A percentile compares a stretch with the other conserved stretches of the same genome.
Conservation (phyloP, 2,797 vertebrate genomes). For the Avahi laniger region DNA sequence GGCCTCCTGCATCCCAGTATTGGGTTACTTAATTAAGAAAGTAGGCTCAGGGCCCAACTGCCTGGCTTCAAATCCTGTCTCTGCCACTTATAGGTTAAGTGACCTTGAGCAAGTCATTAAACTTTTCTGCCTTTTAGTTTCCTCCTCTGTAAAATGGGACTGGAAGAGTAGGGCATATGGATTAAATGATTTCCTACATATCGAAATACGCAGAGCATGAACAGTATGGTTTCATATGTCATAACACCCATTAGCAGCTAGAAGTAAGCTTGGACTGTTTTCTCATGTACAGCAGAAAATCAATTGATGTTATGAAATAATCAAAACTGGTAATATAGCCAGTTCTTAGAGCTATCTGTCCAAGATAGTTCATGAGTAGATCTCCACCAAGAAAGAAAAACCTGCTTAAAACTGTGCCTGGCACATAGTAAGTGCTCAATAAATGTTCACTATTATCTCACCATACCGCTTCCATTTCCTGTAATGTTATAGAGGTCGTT, state of each 20-base stretch:
- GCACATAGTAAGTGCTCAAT: neutral
- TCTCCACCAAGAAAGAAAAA: slow-evolving; percentile 9
- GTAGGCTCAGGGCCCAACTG: neutral
- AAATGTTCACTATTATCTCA: neutral
- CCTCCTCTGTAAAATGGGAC: neutral
- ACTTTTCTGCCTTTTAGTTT: slow-evolving; percentile 4
- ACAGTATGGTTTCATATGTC: neutral
- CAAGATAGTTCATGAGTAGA: slow-evolving; percentile 13
- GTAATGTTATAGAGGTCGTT: neutral
- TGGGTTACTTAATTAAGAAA: slow-evolving; percentile 30
- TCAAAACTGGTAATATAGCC: neutral
- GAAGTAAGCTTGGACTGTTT: slow-evolving; percentile 23
- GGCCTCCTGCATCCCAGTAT: neutral
- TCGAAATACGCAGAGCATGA: neutral
- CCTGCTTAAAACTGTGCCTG: neutral
- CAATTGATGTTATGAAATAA: neutral
- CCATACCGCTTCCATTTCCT: neutral
- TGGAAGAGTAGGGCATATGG: neutral
- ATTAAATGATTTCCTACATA: neutral
- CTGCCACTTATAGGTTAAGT: neutral
- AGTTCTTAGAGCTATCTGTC: slow-evolving; percentile 3
- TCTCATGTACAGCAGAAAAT: slow-evolving; percentile 26
- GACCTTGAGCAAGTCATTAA: neutral
- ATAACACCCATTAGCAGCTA: neutral
- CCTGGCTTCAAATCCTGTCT: neutral